Percentiles rank a stretch among this genome's conserved stretches.
These are phyloP conservation scores for Xenopus petersii DNA, from an alignment of 2,797 vertebrate species.

Conservation along the genomic window DNA sequence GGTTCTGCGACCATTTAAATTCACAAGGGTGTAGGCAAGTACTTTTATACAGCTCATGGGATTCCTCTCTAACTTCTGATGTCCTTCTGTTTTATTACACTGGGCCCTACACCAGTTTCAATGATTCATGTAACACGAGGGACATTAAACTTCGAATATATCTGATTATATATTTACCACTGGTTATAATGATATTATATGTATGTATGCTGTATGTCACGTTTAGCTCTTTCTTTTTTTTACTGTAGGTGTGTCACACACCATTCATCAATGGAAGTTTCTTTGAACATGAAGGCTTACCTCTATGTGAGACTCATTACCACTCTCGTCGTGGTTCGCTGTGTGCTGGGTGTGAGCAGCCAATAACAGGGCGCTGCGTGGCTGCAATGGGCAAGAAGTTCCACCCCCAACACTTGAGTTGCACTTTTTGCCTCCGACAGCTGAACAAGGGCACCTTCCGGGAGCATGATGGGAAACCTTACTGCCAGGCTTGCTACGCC, in stretches of 20 bases:
- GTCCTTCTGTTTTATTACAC: too few species aligned
- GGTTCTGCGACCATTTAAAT: too few species aligned
- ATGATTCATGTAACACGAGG: too few species aligned
- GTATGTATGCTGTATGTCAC: too few species aligned
- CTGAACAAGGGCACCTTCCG: conserved; percentile 92
- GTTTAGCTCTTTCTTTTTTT: background rate
- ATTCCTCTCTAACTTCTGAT: conserved; percentile 71
- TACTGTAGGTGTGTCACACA: conserved; percentile 52
- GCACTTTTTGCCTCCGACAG: conserved; percentile 87
- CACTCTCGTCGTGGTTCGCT: conserved; percentile 81
- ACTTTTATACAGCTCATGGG: conserved; percentile 40
- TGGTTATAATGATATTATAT: too few species aligned
- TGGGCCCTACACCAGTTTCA: too few species aligned
- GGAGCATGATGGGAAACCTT: conserved; percentile 87
- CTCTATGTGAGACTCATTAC: conserved; percentile 87
- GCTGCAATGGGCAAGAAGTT: conserved; percentile 89
- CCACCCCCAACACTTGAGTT: conserved; percentile 89
- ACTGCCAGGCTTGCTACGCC: conserved; percentile 89
- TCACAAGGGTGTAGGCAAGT: too few species aligned
- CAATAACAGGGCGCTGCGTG: conserved; percentile 86
- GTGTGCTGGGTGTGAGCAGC: conserved; percentile 86
- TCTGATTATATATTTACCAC: too few species aligned
- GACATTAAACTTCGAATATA: too few species aligned
- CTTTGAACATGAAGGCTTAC: conserved; percentile 86
- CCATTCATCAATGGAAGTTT: conserved; percentile 89